Conservation (phyloP, 2,888 invertebrate species). For the Unio delphinus region DNA sequence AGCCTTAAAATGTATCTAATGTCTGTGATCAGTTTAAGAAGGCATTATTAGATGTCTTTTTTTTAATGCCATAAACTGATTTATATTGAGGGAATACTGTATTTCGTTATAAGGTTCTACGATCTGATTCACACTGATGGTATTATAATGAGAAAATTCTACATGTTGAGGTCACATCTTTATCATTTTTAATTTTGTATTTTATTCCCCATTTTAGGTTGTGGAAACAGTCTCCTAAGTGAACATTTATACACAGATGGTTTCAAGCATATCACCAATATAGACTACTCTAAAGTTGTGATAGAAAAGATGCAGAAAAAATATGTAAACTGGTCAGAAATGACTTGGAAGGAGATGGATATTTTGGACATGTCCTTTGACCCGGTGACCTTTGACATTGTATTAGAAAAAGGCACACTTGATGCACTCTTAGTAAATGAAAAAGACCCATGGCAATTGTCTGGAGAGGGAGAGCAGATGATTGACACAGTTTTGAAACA, state of each 20-base stretch:
- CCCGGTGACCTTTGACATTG: conserved; percentile 69
- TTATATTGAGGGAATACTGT: too few relatives aligned
- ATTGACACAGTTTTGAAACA: conserved; percentile 62
- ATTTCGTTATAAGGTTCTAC: too few relatives aligned
- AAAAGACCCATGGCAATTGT: conserved; percentile 68
- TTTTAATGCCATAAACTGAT: too few relatives aligned
- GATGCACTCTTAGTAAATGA: conserved; percentile 72
- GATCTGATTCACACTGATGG: too few relatives aligned
- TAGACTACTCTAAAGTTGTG: conserved; percentile 72
- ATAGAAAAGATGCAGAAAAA: conserved; percentile 67
- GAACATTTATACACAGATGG: conserved; percentile 71
- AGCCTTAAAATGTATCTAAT: too few relatives aligned
- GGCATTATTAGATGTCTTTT: too few relatives aligned
- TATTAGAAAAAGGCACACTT: conserved; percentile 73
- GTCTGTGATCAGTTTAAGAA: too few relatives aligned
- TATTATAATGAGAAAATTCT: too few relatives aligned
- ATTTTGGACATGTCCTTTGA: conserved; percentile 65
- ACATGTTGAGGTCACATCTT: neutral
- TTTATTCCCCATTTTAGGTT: conserved; percentile 64
- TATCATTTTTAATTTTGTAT: neutral
- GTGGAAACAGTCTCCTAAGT: conserved; percentile 72
- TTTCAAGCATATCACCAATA: conserved; percentile 70
- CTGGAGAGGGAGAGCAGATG: conserved; percentile 44
- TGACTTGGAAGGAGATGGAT: conserved; percentile 72
- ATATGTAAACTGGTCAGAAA: conserved; percentile 54